Conservation (phyloP, 1,140 invertebrate genomes). For the Zaprionus taronus region DNA sequence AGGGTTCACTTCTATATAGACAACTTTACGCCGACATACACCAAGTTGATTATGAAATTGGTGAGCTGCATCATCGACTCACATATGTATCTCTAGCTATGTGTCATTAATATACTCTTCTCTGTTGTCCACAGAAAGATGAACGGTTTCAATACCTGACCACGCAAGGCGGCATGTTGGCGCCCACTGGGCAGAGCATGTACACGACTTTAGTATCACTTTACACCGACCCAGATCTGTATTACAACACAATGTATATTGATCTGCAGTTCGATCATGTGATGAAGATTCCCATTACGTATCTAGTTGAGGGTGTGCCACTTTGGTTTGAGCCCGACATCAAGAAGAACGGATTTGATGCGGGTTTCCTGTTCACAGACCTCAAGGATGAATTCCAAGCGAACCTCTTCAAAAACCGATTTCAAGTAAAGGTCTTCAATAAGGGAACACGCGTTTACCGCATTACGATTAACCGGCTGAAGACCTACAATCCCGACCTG, state of each 20-base stretch:
- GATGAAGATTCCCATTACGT: constrained; percentile 64
- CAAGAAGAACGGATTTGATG: constrained; percentile 48
- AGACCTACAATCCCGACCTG: constrained; percentile 13
- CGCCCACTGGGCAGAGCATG: constrained; percentile 64
- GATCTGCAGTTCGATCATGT: constrained; percentile 63
- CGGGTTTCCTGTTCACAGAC: constrained; percentile 61
- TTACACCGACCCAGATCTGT: constrained; percentile 70
- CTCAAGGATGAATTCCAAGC: constrained; percentile 52
- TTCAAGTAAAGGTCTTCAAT: constrained; percentile 52
- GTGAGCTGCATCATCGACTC: constrained; percentile 38
- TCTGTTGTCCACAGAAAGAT: constrained; percentile 45
- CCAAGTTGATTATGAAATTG: constrained; percentile 59
- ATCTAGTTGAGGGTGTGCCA: constrained; percentile 70
- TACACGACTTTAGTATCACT: constrained; percentile 63
- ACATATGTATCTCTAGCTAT: not conserved
- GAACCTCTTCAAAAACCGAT: constrained; percentile 40
- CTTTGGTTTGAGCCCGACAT: constrained; percentile 69
- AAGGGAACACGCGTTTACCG: constrained; percentile 58
- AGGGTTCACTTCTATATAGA: constrained; percentile 70
- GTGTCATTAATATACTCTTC: not conserved
- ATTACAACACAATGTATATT: constrained; percentile 63
- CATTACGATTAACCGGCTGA: constrained; percentile 56
- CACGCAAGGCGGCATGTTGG: constrained; percentile 47
- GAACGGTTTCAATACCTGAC: constrained; percentile 51
- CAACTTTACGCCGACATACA: constrained; percentile 67